Evolutionary conservation across 2,797 vertebrate genomes (phyloP).

Genomic region (Gallinago nigripennis): DNA sequence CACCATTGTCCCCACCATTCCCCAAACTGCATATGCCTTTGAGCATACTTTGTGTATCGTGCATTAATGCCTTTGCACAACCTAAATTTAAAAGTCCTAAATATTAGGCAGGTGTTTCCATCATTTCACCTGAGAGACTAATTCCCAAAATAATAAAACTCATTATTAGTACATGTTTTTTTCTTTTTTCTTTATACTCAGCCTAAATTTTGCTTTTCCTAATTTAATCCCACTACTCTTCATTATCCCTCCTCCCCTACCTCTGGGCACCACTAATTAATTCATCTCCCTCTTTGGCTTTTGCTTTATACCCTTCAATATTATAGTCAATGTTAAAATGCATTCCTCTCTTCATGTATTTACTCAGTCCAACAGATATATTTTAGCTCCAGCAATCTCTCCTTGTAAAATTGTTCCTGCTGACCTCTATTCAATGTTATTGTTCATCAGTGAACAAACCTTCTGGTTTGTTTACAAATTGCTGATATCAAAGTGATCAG

Average conservation of each 20-base stretch:
- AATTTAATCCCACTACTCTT: slow-evolving; percentile 69
- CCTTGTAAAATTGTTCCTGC: slow-evolving; percentile 4
- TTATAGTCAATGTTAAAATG: slow-evolving; percentile 56
- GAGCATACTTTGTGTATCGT: background rate
- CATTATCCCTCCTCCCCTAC: slow-evolving; percentile 51
- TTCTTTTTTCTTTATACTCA: slow-evolving; percentile 23
- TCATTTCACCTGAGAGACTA: slow-evolving; percentile 51
- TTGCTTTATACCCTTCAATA: slow-evolving; percentile 48
- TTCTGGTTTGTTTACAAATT: slow-evolving; percentile 36
- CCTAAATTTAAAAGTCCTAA: slow-evolving; percentile 41
- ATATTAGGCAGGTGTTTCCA: slow-evolving; percentile 33
- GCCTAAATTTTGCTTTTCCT: slow-evolving; percentile 66
- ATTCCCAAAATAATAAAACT: slow-evolving; percentile 59
- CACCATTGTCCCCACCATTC: background rate
- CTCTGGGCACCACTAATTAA: slow-evolving; percentile 65
- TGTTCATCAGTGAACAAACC: slow-evolving; percentile 27
- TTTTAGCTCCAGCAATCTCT: slow-evolving; percentile 14
- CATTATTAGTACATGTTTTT: slow-evolving; percentile 27
- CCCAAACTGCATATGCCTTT: background rate
- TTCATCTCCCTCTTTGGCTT: slow-evolving; percentile 46
- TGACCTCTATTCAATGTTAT: slow-evolving; percentile 19
- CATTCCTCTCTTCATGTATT: slow-evolving; percentile 6
- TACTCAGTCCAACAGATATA: background rate
- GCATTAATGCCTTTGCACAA: background rate
- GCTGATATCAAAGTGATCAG: slow-evolving; percentile 4